A percentile compares a stretch with the other conserved stretches of the same genome.
phyloP scores from a whole-genome alignment of 2,888 invertebrate species.

The Hydrotaea cyrtoneurina region DNA sequence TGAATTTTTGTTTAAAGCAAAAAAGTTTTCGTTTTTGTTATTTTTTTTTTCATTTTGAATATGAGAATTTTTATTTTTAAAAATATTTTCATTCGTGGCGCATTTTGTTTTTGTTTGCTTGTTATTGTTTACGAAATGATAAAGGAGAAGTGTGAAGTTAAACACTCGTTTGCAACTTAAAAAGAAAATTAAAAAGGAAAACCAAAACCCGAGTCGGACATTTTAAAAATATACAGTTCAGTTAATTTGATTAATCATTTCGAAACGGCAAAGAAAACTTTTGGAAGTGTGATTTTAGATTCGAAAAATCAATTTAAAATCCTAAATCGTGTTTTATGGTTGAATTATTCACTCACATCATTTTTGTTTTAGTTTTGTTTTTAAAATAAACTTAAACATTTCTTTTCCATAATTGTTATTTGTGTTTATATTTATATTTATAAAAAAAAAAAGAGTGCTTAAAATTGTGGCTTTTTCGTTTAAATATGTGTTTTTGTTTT shows the following conservation, averaged over 20 bases:
- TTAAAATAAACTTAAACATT: not conserved
- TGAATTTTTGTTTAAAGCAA: conserved; percentile 26
- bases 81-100: not conserved
- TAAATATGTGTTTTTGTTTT: not conserved
- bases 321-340: not conserved
- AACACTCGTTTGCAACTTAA: conserved; percentile 50
- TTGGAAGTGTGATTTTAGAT: no score
- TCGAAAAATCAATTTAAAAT: not conserved
- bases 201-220: not conserved
- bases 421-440: not conserved
- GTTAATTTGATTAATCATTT: not conserved
- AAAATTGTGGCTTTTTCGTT: conserved; percentile 10
- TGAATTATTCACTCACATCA: not conserved
- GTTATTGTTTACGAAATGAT: conserved; percentile 21
- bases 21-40: conserved; percentile 2
- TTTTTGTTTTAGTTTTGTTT: not conserved
- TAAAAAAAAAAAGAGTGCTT: conserved; percentile 11
- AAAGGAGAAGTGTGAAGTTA: not conserved
- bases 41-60: no score
- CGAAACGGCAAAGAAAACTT: not conserved
- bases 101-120: not conserved
- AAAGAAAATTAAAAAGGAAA: conserved; percentile 10
- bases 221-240: no score
- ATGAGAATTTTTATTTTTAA: not conserved
- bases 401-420: not conserved